Evolutionary conservation across 2,888 invertebrate species (phyloP).

Genomic region (Silvanus unidentatus): DNA sequence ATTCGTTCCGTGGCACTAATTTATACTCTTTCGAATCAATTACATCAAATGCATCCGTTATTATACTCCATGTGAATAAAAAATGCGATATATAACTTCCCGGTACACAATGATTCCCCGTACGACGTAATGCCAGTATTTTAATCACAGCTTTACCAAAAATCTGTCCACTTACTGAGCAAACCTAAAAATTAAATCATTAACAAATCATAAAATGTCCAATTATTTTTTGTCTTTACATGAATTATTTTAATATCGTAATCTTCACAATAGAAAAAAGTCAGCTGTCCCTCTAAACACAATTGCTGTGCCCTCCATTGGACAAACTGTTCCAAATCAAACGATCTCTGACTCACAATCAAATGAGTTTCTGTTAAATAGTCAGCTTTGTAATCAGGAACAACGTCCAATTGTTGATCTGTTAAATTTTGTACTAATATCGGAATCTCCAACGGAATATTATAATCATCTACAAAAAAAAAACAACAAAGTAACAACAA

Average conservation of each 20-base stretch:
- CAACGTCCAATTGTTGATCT: slow-evolving; percentile 43
- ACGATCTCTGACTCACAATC: slow-evolving; percentile 43
- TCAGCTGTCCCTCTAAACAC: slow-evolving; percentile 40
- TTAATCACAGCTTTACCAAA: slow-evolving; percentile 45
- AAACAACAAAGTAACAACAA: no score
- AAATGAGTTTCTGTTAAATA: slow-evolving; percentile 43
- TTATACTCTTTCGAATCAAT: slow-evolving; percentile 36
- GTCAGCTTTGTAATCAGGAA: slow-evolving; percentile 43
- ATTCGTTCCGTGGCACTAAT: slow-evolving; percentile 31
- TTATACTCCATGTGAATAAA: slow-evolving; percentile 44
- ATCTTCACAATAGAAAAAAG: slow-evolving; percentile 45
- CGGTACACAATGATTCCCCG: slow-evolving; percentile 30
- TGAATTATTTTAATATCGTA: slow-evolving; percentile 45
- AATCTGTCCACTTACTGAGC: slow-evolving; percentile 45
- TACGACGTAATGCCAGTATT: slow-evolving; percentile 39
- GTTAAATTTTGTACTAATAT: slow-evolving; percentile 42
- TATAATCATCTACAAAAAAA: slow-evolving; percentile 41
- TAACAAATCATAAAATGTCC: neutral
- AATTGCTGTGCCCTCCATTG: slow-evolving; percentile 43
- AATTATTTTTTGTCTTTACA: slow-evolving; percentile 29
- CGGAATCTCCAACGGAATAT: slow-evolving; percentile 46
- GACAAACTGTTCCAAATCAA: slow-evolving; percentile 46
- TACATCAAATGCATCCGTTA: slow-evolving; percentile 40
- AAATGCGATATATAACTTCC: slow-evolving; percentile 39
- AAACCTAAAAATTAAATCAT: slow-evolving; percentile 36